These are phyloP conservation scores for Tyrannus savana DNA, from an alignment of 2,113 vertebrate species.

Conservation along the genomic window DNA sequence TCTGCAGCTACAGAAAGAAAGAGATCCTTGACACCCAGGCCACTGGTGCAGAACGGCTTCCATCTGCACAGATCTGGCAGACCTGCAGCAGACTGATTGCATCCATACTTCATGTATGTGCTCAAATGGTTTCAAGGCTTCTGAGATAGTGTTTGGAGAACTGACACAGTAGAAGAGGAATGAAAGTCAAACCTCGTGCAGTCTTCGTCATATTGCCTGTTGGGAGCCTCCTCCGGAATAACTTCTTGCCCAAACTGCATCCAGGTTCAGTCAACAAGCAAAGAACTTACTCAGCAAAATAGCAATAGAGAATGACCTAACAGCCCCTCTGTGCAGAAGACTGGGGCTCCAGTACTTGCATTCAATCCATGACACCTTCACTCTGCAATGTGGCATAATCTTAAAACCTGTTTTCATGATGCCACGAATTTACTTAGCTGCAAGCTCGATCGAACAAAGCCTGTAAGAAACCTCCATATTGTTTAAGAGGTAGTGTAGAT, in stretches of 20 bases:
- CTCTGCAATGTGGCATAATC: not conserved
- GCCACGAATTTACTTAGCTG: not conserved
- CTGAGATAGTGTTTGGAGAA: not conserved
- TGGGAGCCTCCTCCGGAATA: not conserved
- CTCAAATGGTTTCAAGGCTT: not conserved
- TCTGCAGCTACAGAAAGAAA: not conserved
- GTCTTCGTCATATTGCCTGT: not conserved
- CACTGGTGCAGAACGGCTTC: not conserved
- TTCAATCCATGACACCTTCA: not conserved
- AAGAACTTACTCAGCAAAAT: not conserved
- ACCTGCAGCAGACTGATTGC: not conserved
- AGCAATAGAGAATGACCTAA: not conserved
- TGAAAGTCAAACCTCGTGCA: not conserved
- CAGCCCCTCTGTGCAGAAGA: not conserved
- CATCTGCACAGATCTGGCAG: not conserved
- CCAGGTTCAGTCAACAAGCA: not conserved
- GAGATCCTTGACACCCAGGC: not conserved
- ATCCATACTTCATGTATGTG: not conserved
- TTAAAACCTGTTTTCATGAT: not conserved
- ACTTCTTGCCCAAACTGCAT: not conserved
- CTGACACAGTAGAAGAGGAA: not conserved
- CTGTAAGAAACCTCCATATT: not conserved
- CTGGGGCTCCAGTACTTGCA: rapidly evolving
- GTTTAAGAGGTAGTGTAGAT: not conserved
- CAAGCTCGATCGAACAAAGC: not conserved